phyloP scores from a whole-genome alignment of 2,113 vertebrate species.

The Acanthochromis polyacanthus region DNA sequence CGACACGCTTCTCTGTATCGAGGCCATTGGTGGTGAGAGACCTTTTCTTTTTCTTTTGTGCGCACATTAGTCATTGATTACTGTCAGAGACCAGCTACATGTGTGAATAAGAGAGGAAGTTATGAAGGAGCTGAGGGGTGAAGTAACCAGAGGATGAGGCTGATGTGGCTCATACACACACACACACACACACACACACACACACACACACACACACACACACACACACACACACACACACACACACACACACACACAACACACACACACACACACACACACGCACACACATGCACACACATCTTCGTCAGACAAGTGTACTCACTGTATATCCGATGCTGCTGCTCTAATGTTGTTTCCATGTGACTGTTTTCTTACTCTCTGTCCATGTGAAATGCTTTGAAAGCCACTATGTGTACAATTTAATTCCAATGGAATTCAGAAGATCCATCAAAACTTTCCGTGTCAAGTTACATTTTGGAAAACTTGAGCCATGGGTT shows the following conservation, averaged over 20 bases:
- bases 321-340: constrained; percentile 26
- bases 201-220: not conserved
- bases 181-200: not conserved
- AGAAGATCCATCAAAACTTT: not conserved
- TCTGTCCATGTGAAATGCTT: constrained; percentile 4
- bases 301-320: not conserved
- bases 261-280: constrained; percentile 1
- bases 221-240: not conserved
- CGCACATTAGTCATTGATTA: not conserved
- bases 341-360: constrained; percentile 16
- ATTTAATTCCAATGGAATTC: not conserved
- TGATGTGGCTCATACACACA: not conserved
- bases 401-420: constrained; percentile 23
- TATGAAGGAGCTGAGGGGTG: not conserved
- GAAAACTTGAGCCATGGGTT: not conserved
- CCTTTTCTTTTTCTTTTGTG: not conserved
- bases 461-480: not conserved
- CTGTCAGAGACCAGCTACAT: not conserved
- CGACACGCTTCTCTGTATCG: not conserved
- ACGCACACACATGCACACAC: not conserved
- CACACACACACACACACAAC: not conserved
- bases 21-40: too few species aligned
- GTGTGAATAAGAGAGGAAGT: not conserved
- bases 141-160: not conserved
- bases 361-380: constrained; percentile 16